phyloP scores from a whole-genome alignment of 2,797 vertebrate species.

The Pterois miles region DNA sequence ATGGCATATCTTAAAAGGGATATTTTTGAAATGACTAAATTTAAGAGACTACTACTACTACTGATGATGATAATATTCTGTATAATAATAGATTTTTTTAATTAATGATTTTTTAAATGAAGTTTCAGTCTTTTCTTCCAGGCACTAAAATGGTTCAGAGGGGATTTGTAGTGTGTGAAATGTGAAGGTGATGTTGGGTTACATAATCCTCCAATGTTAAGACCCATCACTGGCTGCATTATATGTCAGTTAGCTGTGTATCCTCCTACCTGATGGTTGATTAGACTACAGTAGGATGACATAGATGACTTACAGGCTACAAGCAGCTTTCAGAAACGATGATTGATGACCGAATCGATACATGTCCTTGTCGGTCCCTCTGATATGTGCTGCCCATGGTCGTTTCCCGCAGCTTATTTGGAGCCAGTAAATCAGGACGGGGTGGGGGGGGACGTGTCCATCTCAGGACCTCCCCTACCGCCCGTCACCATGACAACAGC shows the following conservation, averaged over 20 bases:
- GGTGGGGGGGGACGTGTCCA: conserved; percentile 46
- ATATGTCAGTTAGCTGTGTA: background rate
- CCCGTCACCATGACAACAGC: conserved; percentile 86
- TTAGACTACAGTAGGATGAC: background rate
- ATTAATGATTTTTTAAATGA: background rate
- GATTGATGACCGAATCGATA: conserved; percentile 54
- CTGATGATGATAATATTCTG: too few species aligned
- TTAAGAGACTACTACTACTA: too few species aligned
- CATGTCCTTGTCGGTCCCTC: conserved; percentile 38
- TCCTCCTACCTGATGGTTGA: background rate
- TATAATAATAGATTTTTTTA: background rate
- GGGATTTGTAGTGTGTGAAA: background rate
- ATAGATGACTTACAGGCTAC: too few species aligned
- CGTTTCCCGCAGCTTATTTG: conserved; percentile 58
- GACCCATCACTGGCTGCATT: background rate
- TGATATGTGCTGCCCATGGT: conserved; percentile 25
- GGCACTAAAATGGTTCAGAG: background rate
- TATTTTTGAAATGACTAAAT: background rate
- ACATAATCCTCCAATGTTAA: background rate
- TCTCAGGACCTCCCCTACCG: conserved; percentile 71
- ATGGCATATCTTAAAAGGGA: background rate
- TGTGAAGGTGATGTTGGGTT: background rate
- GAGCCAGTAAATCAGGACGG: conserved; percentile 59
- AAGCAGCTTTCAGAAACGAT: background rate
- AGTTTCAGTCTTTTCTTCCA: background rate